These are phyloP conservation scores for Buceros bicornis DNA, from an alignment of 2,797 vertebrate genomes.

Conservation along the genomic window DNA sequence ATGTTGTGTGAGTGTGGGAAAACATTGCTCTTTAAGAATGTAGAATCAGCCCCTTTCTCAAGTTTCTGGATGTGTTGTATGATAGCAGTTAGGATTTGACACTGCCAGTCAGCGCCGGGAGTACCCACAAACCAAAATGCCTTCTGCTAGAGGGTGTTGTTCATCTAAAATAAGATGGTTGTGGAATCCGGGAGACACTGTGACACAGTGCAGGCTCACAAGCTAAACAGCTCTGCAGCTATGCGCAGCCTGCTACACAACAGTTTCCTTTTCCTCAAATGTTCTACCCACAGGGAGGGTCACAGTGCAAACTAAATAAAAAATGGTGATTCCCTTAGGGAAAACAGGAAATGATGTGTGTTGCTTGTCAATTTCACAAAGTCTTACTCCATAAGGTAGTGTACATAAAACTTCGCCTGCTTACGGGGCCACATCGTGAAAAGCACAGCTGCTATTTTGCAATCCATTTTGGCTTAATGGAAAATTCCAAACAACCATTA, in stretches of 20 bases:
- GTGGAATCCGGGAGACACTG: neutral
- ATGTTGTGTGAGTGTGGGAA: neutral
- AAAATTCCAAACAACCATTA: neutral
- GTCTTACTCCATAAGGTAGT: neutral
- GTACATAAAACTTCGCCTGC: neutral
- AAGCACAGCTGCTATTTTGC: neutral
- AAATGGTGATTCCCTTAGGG: neutral
- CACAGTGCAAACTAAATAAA: neutral
- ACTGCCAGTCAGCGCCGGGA: neutral
- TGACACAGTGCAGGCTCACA: neutral
- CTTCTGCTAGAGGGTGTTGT: neutral
- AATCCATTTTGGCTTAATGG: neutral
- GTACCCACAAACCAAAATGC: neutral
- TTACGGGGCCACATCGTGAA: neutral
- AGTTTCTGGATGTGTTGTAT: neutral
- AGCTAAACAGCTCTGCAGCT: neutral
- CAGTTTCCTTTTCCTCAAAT: neutral
- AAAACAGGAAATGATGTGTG: fast-evolving
- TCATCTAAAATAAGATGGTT: neutral
- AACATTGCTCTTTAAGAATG: fast-evolving
- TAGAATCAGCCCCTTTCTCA: neutral
- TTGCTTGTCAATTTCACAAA: neutral
- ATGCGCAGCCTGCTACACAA: fast-evolving
- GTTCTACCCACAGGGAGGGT: neutral
- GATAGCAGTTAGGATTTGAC: neutral